phyloP scores from a whole-genome alignment of 2,113 vertebrate species.

The Herpetotheres cachinnans region DNA sequence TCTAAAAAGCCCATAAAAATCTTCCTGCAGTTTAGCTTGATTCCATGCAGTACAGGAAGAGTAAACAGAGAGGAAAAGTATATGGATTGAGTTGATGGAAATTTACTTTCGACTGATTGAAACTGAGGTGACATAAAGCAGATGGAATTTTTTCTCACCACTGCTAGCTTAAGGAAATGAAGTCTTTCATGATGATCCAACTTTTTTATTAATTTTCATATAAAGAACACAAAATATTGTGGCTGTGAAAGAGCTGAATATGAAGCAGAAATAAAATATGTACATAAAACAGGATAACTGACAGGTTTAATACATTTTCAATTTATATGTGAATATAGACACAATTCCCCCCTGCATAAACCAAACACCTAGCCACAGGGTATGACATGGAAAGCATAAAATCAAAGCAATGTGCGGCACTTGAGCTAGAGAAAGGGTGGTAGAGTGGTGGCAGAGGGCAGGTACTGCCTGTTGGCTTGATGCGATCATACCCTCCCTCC shows the following conservation, averaged over 20 bases:
- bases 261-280: constrained; percentile 57
- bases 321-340: constrained; percentile 45
- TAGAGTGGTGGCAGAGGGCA: background rate
- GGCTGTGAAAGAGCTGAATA: constrained; percentile 46
- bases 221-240: constrained; percentile 59
- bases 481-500: background rate
- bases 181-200: constrained; percentile 56
- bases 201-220: constrained; percentile 60
- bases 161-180: constrained; percentile 64
- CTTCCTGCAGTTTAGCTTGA: background rate
- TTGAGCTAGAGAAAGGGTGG: background rate
- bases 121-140: constrained; percentile 57
- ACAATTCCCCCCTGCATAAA: background rate
- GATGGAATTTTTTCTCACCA: constrained; percentile 50
- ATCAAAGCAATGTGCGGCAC: background rate
- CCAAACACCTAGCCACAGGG: background rate
- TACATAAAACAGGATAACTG: constrained; percentile 49
- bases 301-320: constrained; percentile 53
- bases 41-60: background rate
- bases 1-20: constrained; percentile 31
- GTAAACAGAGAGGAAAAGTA: constrained; percentile 51
- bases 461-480: background rate
- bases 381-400: background rate
- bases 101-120: constrained; percentile 63
- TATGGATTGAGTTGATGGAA: constrained; percentile 51